phyloP scores from a whole-genome alignment of 2,113 vertebrate species.

The Apodemus speciosus region DNA sequence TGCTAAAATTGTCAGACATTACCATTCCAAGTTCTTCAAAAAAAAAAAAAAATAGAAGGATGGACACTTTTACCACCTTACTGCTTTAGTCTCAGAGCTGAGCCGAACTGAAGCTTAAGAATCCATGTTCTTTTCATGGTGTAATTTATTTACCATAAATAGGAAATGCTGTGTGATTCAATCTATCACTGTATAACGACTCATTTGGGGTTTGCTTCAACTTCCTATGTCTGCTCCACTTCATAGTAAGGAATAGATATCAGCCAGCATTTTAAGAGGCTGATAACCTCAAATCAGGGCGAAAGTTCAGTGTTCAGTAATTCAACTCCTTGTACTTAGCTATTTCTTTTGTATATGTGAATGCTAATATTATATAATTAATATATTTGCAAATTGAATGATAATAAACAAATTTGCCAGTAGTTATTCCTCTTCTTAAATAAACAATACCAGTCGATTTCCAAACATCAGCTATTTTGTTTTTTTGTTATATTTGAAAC shows the following conservation, averaged over 20 bases:
- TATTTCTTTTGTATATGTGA: slow-evolving; percentile 14
- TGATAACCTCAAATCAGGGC: slow-evolving; percentile 18
- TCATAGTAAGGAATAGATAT: neutral
- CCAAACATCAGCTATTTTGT: slow-evolving; percentile 26
- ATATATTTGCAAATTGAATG: slow-evolving; percentile 13
- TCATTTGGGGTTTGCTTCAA: slow-evolving; percentile 23
- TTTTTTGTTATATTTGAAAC: slow-evolving; percentile 63
- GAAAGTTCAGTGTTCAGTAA: slow-evolving; percentile 25
- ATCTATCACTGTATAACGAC: neutral
- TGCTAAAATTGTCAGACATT: neutral
- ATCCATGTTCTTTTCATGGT: neutral
- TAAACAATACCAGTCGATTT: slow-evolving; percentile 46
- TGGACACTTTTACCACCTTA: neutral
- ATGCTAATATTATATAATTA: slow-evolving; percentile 7
- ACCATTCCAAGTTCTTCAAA: neutral
- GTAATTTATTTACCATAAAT: slow-evolving; percentile 25
- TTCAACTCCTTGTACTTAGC: slow-evolving; percentile 32
- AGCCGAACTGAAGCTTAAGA: slow-evolving; percentile 24
- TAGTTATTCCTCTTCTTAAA: slow-evolving; percentile 5
- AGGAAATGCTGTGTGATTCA: neutral
- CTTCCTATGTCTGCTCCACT: neutral
- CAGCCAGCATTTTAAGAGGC: slow-evolving; percentile 37
- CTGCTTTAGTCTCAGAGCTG: neutral
- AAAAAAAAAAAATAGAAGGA: neutral
- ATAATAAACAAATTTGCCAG: slow-evolving; percentile 18